Evolutionary conservation across 2,113 vertebrate species (phyloP).

Genomic region (Pedionomus torquatus): DNA sequence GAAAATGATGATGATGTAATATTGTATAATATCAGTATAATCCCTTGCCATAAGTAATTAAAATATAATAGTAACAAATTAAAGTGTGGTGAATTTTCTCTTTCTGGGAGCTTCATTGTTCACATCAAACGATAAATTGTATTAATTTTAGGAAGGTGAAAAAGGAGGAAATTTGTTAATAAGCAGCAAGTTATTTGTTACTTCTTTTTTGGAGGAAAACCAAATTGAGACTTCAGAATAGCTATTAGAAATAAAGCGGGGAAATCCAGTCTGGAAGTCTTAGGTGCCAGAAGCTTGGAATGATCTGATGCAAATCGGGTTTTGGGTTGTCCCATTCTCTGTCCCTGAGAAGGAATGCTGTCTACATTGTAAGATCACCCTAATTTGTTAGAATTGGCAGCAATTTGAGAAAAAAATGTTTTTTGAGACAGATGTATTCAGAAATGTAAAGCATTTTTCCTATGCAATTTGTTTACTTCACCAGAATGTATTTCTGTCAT

Average conservation of each 20-base stretch:
- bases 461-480: not conserved
- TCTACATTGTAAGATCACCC: not conserved
- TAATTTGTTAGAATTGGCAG: not conserved
- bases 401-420: not conserved
- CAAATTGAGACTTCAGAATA: not conserved
- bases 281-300: not conserved
- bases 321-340: not conserved
- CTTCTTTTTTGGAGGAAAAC: not conserved
- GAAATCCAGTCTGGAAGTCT: not conserved
- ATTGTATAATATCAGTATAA: not conserved
- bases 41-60: not conserved
- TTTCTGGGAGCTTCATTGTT: not conserved
- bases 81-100: not conserved
- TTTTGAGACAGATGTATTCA: not conserved
- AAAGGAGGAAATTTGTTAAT: not conserved
- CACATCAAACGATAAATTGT: not conserved
- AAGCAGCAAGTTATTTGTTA: not conserved
- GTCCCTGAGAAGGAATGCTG: not conserved
- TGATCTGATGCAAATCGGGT: not conserved
- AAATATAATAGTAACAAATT: not conserved
- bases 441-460: not conserved
- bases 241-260: not conserved
- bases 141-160: not conserved
- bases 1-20: not conserved
- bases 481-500: not conserved